phyloP scores from a whole-genome alignment of 2,797 vertebrate species.

The Amblyraja radiata region DNA sequence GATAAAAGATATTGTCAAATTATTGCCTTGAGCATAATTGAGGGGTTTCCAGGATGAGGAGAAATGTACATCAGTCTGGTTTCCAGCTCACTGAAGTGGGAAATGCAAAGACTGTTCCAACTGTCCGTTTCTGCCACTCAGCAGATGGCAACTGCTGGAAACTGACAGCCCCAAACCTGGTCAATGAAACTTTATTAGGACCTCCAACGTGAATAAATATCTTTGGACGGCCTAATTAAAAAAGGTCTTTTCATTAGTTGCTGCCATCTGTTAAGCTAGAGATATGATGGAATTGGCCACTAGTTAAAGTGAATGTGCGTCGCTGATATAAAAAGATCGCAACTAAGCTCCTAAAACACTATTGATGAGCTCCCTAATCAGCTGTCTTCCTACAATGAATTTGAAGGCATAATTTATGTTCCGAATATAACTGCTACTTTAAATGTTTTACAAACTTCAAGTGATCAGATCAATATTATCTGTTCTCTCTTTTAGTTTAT shows the following conservation, averaged over 20 bases:
- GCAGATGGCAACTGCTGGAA: slow-evolving; percentile 81
- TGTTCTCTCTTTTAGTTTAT: background rate
- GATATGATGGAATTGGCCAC: slow-evolving; percentile 62
- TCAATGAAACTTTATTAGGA: slow-evolving; percentile 69
- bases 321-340: slow-evolving; percentile 44
- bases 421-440: background rate
- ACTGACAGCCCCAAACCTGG: slow-evolving; percentile 59
- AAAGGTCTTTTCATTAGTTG: slow-evolving; percentile 70
- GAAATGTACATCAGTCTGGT: slow-evolving; percentile 48
- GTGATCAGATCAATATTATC: slow-evolving; percentile 13
- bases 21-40: slow-evolving; percentile 15
- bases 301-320: slow-evolving; percentile 53
- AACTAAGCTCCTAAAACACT: slow-evolving; percentile 48
- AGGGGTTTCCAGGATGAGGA: slow-evolving; percentile 10
- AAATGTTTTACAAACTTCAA: slow-evolving; percentile 1
- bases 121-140: slow-evolving; percentile 60
- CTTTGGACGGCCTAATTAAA: slow-evolving; percentile 82
- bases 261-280: slow-evolving; percentile 73
- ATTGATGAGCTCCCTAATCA: slow-evolving; percentile 45
- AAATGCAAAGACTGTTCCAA: slow-evolving; percentile 53
- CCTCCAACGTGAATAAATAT: slow-evolving; percentile 68
- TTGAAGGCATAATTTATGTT: slow-evolving; percentile 24
- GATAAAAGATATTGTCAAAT: slow-evolving; percentile 22
- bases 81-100: slow-evolving; percentile 67
- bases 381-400: slow-evolving; percentile 25